Percentiles rank a stretch among this genome's conserved stretches.
Evolutionary conservation across 2,797 vertebrate genomes (phyloP).

Genomic region (Sebastes goodei): DNA sequence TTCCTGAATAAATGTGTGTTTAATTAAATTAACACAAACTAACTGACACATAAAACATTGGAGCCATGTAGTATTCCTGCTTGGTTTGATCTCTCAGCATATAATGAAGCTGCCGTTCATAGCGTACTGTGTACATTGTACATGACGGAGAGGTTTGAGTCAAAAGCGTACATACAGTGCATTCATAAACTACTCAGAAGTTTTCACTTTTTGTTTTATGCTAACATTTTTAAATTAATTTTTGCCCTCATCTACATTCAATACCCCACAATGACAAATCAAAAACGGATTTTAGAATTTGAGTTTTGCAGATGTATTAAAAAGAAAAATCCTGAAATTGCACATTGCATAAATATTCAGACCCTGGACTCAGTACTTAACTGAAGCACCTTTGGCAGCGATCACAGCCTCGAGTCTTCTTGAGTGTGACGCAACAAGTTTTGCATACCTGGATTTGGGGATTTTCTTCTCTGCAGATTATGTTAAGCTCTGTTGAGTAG

Average conservation of each 20-base stretch:
- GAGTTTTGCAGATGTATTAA: neutral
- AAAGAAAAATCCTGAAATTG: neutral
- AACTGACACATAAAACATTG: neutral
- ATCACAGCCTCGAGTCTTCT: neutral
- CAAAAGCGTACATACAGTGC: neutral
- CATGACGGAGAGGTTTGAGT: neutral
- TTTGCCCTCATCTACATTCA: neutral
- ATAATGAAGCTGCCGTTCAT: neutral
- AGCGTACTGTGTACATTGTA: neutral
- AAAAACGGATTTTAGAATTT: neutral
- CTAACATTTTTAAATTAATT: fast-evolving
- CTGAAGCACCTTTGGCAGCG: neutral
- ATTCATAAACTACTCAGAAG: neutral
- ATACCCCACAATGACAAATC: no score
- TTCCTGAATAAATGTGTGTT: neutral
- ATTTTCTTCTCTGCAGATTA: neutral
- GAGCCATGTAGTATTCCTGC: neutral
- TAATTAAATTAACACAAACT: neutral
- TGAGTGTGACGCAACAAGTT: neutral
- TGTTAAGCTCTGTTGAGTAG: neutral
- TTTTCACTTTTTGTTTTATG: neutral
- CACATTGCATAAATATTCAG: neutral
- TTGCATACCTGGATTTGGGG: neutral
- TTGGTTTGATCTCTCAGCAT: neutral
- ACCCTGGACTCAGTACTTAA: neutral